phyloP scores from a whole-genome alignment of 1,140 invertebrate genomes.

The Helicoverpa armigera region DNA sequence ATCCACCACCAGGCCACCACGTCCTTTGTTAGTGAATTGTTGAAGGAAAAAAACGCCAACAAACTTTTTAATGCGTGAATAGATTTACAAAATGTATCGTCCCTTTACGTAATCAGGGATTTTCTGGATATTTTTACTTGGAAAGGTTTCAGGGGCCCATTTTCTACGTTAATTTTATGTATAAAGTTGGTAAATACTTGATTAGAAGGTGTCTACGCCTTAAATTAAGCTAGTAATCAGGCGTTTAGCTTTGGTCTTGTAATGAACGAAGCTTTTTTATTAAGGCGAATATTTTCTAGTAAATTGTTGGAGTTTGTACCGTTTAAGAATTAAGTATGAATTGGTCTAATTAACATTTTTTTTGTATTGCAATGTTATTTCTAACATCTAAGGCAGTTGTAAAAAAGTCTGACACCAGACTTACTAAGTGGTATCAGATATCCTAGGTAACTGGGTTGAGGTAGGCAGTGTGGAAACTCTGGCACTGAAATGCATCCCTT shows the following conservation, averaged over 20 bases:
- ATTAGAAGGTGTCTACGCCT: background rate
- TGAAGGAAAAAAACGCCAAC: conserved; percentile 55
- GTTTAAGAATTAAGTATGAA: too few species aligned
- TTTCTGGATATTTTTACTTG: conserved; percentile 12
- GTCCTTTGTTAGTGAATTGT: conserved; percentile 56
- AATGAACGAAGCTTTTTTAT: background rate
- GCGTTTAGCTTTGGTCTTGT: background rate
- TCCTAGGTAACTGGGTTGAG: too few species aligned
- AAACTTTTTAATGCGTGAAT: conserved; percentile 57
- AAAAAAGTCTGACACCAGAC: too few species aligned
- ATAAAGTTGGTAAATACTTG: background rate
- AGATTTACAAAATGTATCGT: conserved; percentile 54
- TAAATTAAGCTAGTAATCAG: background rate
- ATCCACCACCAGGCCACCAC: conserved; percentile 33
- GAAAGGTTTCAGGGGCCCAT: background rate
- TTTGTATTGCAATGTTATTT: too few species aligned
- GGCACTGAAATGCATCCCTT: too few species aligned
- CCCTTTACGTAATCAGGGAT: conserved; percentile 42
- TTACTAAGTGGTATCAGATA: too few species aligned
- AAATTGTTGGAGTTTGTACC: too few species aligned
- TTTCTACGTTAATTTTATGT: conserved; percentile 25
- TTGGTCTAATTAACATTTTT: too few species aligned
- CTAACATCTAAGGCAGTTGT: too few species aligned
- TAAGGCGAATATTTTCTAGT: too few species aligned
- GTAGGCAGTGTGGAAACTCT: too few species aligned